phyloP scores from a whole-genome alignment of 2,888 invertebrate genomes.

The Epistrophella euchroma region DNA sequence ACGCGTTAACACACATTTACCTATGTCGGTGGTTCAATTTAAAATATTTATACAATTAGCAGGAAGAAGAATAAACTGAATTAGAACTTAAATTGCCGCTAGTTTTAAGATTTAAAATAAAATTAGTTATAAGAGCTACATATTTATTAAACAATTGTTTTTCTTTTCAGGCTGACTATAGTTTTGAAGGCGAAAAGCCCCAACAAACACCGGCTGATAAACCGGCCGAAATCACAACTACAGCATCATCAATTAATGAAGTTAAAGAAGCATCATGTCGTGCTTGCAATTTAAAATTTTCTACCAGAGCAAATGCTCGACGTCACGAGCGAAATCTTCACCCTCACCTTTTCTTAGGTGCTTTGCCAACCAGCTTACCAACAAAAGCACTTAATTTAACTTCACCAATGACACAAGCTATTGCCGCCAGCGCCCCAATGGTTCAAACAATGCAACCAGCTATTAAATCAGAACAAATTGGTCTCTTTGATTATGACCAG shows the following conservation, averaged over 20 bases:
- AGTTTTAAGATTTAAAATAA: not conserved
- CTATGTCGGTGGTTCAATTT: no score
- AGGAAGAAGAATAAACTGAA: no score
- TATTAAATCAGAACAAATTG: conserved; percentile 76
- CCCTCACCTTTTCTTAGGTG: conserved; percentile 80
- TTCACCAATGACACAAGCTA: conserved; percentile 38
- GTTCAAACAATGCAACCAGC: conserved; percentile 26
- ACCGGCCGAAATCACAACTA: conserved; percentile 76
- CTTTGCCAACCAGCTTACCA: conserved; percentile 77
- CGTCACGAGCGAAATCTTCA: conserved; percentile 84
- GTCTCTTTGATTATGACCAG: conserved; percentile 82
- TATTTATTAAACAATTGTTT: not conserved
- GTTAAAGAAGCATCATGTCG: conserved; percentile 82
- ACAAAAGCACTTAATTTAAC: conserved; percentile 81
- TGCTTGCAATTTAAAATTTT: conserved; percentile 83
- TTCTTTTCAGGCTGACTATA: conserved; percentile 53
- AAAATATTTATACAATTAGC: no score
- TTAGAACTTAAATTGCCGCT: no score
- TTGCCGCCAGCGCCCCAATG: conserved; percentile 23
- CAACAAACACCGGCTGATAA: conserved; percentile 52
- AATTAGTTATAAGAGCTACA: not conserved
- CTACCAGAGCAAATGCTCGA: conserved; percentile 83
- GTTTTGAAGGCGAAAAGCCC: conserved; percentile 56
- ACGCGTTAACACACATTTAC: no score
- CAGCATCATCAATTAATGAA: conserved; percentile 79